Base-by-base conservation (phyloP, 2,797 vertebrate species). In the Ataeniobius toweri region DNA sequence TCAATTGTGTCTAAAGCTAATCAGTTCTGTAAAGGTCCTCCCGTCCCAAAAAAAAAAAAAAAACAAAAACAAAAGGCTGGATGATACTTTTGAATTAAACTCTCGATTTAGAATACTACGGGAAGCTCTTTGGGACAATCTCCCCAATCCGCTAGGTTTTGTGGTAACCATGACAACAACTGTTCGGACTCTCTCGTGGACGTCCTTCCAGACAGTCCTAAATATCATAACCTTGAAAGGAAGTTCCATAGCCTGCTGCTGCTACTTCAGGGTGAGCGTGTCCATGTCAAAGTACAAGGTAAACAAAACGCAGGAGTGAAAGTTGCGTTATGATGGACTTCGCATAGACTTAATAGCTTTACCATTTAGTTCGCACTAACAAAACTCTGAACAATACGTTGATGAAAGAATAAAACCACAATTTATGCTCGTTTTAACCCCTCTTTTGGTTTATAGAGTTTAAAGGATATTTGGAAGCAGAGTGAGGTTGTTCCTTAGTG, bases 221-320 rank as follows among this genome's bases (percentile, higher is more conserved):
- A 14, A 39, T 46, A 56, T 6, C 5, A 41, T 13, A 26, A 61
- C 73, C n/a, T 18, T 51, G 6, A 6, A 9, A 20, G 46, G 1
- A 51, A 41, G 2, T n/a, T 73, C n/a, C 6, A 10, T 6, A 24
- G 24, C 6, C 48, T 56, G 10, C 7, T 26, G 13, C 53, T 22
- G 13, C 63, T 22, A 24, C 26, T 50, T 46, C 2, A 53, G 2
- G 70, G 24, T 75, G 65, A 55, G 6, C 5, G 16, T 63, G 44
- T 46, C 56, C 7, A 94, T 95, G 94, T 92, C 92, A 14, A 95
- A 94, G 75, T 84, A 78, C 18, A 93, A 91, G 90, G 91, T 93
- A 91, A 86, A 74, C 65, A 18, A 71, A 48, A 50, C 26, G 3
- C 12, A 24, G 7, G 4, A 59, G 13, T n/a, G 13, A 18, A 28